A percentile compares a stretch with the other conserved stretches of the same genome.
These are phyloP conservation scores for Drosophila tristis DNA, from an alignment of 1,140 invertebrate species.

Conservation along the genomic window DNA sequence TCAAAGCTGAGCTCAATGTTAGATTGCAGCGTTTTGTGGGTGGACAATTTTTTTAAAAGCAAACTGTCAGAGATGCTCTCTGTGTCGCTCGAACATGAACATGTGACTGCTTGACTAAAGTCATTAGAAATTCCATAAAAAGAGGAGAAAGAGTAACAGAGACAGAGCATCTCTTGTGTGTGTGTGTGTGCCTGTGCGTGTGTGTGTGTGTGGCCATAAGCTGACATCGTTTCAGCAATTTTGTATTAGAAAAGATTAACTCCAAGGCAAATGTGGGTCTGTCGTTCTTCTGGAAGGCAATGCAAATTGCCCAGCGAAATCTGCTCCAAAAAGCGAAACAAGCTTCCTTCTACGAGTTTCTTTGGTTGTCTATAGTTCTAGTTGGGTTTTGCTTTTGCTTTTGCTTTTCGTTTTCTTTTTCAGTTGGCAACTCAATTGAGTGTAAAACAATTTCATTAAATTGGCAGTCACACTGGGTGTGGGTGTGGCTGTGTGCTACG, in stretches of 20 bases:
- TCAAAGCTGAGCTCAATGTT: conserved; percentile 69
- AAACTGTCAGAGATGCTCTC: conserved; percentile 37
- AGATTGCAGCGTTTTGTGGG: conserved; percentile 62
- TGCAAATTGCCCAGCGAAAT: conserved; percentile 53
- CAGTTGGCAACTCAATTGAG: conserved; percentile 82
- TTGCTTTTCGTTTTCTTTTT: conserved; percentile 55
- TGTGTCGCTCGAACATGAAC: background rate
- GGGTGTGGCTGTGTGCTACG: background rate
- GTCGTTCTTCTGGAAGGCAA: conserved; percentile 32
- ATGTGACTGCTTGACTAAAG: conserved; percentile 16
- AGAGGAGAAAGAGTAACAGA: too few relatives aligned
- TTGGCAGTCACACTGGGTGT: conserved; percentile 25
- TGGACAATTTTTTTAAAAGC: conserved; percentile 53
- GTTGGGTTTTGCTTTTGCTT: conserved; percentile 1
- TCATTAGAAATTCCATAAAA: too few relatives aligned
- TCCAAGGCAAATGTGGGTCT: conserved; percentile 37
- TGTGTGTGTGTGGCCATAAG: background rate
- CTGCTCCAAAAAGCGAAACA: conserved; percentile 21
- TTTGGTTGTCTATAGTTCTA: conserved; percentile 44
- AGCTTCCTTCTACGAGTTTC: conserved; percentile 36
- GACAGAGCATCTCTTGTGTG: too few relatives aligned
- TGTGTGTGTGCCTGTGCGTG: too few relatives aligned
- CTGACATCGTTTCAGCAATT: conserved; percentile 42
- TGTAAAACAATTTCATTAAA: conserved; percentile 83
- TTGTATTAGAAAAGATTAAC: conserved; percentile 65